A percentile compares a stretch with the other conserved stretches of the same genome.
These are phyloP conservation scores for Equus przewalskii DNA, from an alignment of 2,113 vertebrate species.

Conservation along the genomic window DNA sequence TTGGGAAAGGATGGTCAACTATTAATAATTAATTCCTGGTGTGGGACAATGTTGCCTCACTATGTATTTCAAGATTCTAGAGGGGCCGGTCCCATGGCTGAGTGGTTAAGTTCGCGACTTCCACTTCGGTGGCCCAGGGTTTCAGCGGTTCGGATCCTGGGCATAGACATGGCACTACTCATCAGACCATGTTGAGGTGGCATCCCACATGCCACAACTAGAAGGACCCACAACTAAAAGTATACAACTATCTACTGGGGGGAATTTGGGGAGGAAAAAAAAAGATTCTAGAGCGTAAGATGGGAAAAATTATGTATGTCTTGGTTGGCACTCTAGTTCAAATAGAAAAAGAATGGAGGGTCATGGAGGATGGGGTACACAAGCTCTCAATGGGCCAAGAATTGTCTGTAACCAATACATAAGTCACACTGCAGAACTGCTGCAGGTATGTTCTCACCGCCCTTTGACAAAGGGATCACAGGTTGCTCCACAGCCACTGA, in stretches of 20 bases:
- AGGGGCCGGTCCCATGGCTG: too few species aligned
- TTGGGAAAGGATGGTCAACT: background rate
- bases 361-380: background rate
- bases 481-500: background rate
- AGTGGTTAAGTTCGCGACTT: too few species aligned
- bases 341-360: background rate
- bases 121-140: too few species aligned
- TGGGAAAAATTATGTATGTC: background rate
- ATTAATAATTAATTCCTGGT: background rate
- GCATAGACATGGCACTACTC: too few species aligned
- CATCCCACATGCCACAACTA: too few species aligned
- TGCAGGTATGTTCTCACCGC: background rate
- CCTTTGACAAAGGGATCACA: background rate
- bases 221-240: too few species aligned
- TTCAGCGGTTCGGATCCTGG: too few species aligned
- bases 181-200: too few species aligned
- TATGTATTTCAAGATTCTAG: slow-evolving; percentile 1
- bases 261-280: too few species aligned
- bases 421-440: background rate
- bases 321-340: background rate
- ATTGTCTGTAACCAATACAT: background rate
- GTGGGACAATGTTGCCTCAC: background rate
- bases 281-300: background rate
- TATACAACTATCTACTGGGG: too few species aligned
- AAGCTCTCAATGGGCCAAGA: background rate